Base-by-base conservation (phyloP, 2,888 invertebrate species). In the Apotomis capreana region DNA sequence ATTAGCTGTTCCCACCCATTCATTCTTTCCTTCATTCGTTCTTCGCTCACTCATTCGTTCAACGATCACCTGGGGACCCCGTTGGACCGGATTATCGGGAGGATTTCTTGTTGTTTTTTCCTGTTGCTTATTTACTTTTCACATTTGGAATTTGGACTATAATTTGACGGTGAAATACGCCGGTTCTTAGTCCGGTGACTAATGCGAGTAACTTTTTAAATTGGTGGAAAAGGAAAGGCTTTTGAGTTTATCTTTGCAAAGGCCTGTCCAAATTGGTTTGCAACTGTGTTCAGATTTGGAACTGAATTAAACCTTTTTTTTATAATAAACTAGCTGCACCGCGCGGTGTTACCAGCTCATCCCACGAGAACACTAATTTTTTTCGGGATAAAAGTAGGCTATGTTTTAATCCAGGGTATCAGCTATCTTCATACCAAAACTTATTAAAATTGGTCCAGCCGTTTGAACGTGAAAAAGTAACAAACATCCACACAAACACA, bases 21-120 rank as follows among this genome's bases (percentile, higher is more conserved):
- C 87, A 85, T 85, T 85, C 84, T 78, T 79, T 81, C 84, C 78
- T 82, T 83, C 87, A 80, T 86, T 84, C 86, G 80, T 78, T 86
- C 81, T 70, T 55, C 71, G 71, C 54, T 71, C 71, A 71, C 79
- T 83, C 85, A 83, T 87, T 87, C 84, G 81, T 80, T 82, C 84
- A 84, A 89, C 86, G 88, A 86, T 87, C 89, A 90, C 89, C 90
- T 89, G 86, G 90, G 89, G 91, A 90, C 85, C 76, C 40, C 40
- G 40, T 40, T 40, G 81, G 83, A 82, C 85, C 79, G 83, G 83
- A 83, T 86, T 87, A 89, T 89, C 84, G 84, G 76, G 77, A 76
- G 81, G 78, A 83, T 85, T 85, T 84, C 81, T 83, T 51, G 54
- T 75, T 80, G 79, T 82, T 83, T 76, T 76, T 76, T 78, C 79